A percentile compares a stretch with the other conserved stretches of the same genome.
Evolutionary conservation across 2,113 vertebrate species (phyloP).

Genomic region (Canis aureus): DNA sequence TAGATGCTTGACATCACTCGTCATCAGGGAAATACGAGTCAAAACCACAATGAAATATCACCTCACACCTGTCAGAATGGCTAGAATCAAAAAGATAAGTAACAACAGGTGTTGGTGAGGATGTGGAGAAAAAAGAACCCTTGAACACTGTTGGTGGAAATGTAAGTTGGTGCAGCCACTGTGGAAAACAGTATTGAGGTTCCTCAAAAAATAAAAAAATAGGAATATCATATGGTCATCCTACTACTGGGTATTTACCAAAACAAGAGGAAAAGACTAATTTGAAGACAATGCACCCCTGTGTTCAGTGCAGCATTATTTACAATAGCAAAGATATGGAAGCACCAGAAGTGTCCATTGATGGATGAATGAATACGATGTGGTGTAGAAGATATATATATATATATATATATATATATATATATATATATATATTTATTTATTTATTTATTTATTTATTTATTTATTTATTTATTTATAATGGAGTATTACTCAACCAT

Average conservation of each 20-base stretch:
- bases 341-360: not conserved
- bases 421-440: not conserved
- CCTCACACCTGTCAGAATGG: not conserved
- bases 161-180: not conserved
- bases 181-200: not conserved
- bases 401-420: not conserved
- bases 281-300: not conserved
- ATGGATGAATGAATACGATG: not conserved
- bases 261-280: not conserved
- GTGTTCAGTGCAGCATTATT: not conserved
- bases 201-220: not conserved
- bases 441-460: no score
- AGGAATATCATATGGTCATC: not conserved
- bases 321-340: not conserved
- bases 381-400: not conserved
- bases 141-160: not conserved
- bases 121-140: not conserved
- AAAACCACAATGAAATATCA: not conserved
- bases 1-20: not conserved
- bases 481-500: not conserved
- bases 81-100: not conserved
- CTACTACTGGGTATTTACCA: not conserved
- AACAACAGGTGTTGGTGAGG: not conserved
- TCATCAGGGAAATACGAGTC: not conserved
- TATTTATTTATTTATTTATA: no score